Evolutionary conservation across 2,797 vertebrate genomes (phyloP), one percentile per base, ranked within the genome.

Genomic region (Luscinia luscinia): DNA sequence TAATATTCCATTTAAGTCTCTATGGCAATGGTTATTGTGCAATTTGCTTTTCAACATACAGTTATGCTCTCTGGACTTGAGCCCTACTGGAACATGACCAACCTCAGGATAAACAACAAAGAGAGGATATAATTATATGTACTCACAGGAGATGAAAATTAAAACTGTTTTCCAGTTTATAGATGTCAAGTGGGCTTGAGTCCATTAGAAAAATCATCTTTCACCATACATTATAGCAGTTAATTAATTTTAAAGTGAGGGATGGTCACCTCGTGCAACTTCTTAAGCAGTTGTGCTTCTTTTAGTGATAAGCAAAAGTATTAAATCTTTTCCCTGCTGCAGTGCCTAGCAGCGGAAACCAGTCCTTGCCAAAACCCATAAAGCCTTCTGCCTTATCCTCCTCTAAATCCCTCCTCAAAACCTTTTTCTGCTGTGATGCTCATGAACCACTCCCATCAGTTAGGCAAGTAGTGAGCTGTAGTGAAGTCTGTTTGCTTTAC

Each of bases 391-490:
- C 40, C n/a, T 95, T 89, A 72, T 73, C 46, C 72, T 80, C 38
- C 41, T 90, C 49, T 87, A 89, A 96, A 92, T 92, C 84, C 84
- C 61, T 92, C 49, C 62, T 91, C 79, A 72, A 78, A 94, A 74
- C 20, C 18, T 52, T 85, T 49, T 87, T 83, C 70, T 94, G 43
- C 72, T 80, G 58, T 64, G 84, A 70, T 94, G 84, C 64, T 92
- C 1, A 0, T 1, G 28, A 87, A 32, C 76, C 78, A 80, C 75
- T 92, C 89, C 93, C 81, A 83, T 75, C 26, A 2, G 77, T 68
- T 48, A 92, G 79, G 63, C 96, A 96, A 91, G 93, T 78, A 95
- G 78, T 23, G 84, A 95, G 87, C 82, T 95, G 84, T 12, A 91
- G 69, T 52, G 66, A 87, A 82, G 59, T 48, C 74, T 97, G 92